phyloP scores from a whole-genome alignment of 2,113 vertebrate genomes.

The Cromileptes altivelis region DNA sequence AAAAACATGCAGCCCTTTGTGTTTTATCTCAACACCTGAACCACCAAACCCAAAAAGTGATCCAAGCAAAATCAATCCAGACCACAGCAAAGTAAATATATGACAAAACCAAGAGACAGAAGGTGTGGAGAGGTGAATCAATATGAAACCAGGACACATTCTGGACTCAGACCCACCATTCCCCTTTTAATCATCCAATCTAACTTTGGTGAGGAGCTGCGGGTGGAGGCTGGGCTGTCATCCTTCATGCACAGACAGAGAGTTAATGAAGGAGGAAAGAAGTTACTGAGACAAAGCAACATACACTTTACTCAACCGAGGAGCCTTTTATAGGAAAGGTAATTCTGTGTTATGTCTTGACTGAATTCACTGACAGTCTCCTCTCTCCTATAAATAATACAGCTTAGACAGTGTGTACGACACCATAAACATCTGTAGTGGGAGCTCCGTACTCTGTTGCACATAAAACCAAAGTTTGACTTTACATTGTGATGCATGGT shows the following conservation, averaged over 20 bases:
- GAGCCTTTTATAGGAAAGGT: background rate
- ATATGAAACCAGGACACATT: constrained; percentile 14
- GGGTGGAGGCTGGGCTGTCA: constrained; percentile 75
- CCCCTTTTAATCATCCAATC: constrained; percentile 87
- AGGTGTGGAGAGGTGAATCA: background rate
- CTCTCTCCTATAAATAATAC: background rate
- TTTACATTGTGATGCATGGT: background rate
- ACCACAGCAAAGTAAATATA: constrained; percentile 41
- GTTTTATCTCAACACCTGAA: background rate
- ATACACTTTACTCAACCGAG: background rate
- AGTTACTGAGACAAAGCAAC: constrained; percentile 36
- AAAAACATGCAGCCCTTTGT: constrained; percentile 59
- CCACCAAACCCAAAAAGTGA: constrained; percentile 16
- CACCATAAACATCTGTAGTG: background rate
- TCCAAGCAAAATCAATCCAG: constrained; percentile 36
- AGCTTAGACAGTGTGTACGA: background rate
- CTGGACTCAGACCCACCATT: constrained; percentile 83
- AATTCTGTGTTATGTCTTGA: background rate
- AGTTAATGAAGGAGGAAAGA: constrained; percentile 40
- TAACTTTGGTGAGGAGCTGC: constrained; percentile 84
- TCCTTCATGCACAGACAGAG: constrained; percentile 78
- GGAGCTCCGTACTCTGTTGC: background rate
- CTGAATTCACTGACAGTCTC: background rate
- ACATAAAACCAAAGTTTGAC: background rate
- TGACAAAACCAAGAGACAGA: constrained; percentile 40